These are phyloP conservation scores for Tetramorium parvispinum DNA, from an alignment of 1,140 invertebrate genomes.

Conservation along the genomic window DNA sequence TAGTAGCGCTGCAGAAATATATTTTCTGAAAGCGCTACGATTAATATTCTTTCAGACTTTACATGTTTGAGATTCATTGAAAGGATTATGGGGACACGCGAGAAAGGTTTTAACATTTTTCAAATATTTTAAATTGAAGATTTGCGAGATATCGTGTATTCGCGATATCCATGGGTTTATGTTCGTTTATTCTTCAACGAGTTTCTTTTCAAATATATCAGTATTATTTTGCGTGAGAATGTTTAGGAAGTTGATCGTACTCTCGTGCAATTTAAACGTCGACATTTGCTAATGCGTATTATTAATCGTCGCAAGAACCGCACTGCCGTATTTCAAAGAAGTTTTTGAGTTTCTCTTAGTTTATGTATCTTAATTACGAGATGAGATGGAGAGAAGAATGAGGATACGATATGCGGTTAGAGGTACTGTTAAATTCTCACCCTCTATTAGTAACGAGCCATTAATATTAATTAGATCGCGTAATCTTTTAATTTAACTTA, in stretches of 20 bases:
- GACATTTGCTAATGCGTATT: conserved; percentile 53
- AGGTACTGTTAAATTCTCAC: conserved; percentile 65
- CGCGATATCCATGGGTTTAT: not conserved
- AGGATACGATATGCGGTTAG: conserved; percentile 36
- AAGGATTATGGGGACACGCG: not conserved
- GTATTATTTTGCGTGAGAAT: conserved; percentile 61
- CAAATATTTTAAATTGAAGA: not conserved
- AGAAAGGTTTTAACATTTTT: not conserved
- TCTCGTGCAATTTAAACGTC: conserved; percentile 44
- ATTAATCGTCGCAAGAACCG: conserved; percentile 55
- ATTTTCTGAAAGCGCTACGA: not conserved
- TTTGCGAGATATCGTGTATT: not conserved
- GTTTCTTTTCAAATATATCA: not conserved
- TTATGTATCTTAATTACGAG: conserved; percentile 13
- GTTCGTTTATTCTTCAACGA: not conserved
- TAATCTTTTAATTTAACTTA: conserved; percentile 61
- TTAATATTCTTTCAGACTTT: not conserved
- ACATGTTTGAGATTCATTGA: not conserved
- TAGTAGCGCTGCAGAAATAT: not conserved
- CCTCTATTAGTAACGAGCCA: conserved; percentile 23
- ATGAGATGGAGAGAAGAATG: conserved; percentile 35
- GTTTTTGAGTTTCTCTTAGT: conserved; percentile 29
- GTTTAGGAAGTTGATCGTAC: conserved; percentile 29
- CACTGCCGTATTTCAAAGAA: conserved; percentile 29
- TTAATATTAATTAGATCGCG: conserved; percentile 63